phyloP scores from a whole-genome alignment of 2,888 invertebrate species.

The Calliphora vomitoria region DNA sequence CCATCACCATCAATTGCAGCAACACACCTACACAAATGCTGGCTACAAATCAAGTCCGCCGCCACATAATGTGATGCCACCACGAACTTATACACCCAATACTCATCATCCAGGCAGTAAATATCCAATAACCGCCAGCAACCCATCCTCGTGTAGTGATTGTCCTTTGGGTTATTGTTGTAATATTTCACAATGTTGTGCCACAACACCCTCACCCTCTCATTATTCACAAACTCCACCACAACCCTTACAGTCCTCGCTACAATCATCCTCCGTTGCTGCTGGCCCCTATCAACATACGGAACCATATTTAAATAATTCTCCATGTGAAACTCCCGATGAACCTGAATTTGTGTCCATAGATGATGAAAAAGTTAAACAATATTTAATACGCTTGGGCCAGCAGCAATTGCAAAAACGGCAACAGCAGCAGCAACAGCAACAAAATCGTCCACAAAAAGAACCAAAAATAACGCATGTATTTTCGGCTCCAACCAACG shows the following conservation, averaged over 20 bases:
- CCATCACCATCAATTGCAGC: constrained; percentile 75
- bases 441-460: constrained; percentile 56
- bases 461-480: constrained; percentile 62
- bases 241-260: constrained; percentile 54
- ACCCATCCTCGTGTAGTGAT: constrained; percentile 56
- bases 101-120: constrained; percentile 28
- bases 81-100: constrained; percentile 58
- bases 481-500: constrained; percentile 28
- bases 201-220: constrained; percentile 49
- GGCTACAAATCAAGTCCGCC: constrained; percentile 58
- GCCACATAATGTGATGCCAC: constrained; percentile 54
- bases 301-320: constrained; percentile 33
- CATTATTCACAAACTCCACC: constrained; percentile 52
- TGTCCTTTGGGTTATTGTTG: constrained; percentile 66
- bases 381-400: constrained; percentile 80
- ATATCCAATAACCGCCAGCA: constrained; percentile 35
- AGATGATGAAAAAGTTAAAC: constrained; percentile 82
- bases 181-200: constrained; percentile 72
- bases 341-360: constrained; percentile 82
- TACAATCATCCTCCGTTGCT: constrained; percentile 21
- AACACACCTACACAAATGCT: constrained; percentile 63
- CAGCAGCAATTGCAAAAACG: constrained; percentile 75
- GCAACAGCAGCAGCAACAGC: constrained; percentile 1
- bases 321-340: constrained; percentile 77
- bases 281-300: constrained; percentile 34